phyloP scores from a whole-genome alignment of 2,888 invertebrate species.

The Pristionchus mayeri region DNA sequence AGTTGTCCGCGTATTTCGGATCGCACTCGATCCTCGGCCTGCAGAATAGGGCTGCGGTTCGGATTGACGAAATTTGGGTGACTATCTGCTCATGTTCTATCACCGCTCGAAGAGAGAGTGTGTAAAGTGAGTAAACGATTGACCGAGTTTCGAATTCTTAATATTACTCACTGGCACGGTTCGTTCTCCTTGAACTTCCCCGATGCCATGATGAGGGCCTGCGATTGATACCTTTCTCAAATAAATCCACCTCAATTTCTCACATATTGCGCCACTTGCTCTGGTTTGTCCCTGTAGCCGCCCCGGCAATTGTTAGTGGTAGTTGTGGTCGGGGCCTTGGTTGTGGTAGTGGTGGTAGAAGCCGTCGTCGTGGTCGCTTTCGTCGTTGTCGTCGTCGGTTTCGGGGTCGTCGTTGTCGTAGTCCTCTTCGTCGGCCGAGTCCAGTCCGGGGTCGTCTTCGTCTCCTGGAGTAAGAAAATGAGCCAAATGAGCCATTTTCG shows the following conservation, averaged over 20 bases:
- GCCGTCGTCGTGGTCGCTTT: not conserved
- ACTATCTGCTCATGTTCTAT: not conserved
- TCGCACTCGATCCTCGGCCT: slow-evolving; percentile 2
- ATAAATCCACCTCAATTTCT: too few relatives aligned
- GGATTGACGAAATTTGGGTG: too few relatives aligned
- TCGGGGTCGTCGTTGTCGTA: not conserved
- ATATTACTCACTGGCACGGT: not conserved
- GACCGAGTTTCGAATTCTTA: not conserved
- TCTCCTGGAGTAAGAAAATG: not conserved
- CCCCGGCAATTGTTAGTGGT: too few relatives aligned
- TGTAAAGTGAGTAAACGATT: too few relatives aligned
- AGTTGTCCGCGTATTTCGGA: not conserved
- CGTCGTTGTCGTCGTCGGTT: not conserved
- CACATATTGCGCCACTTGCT: too few relatives aligned
- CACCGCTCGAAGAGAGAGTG: not conserved
- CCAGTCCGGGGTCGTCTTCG: not conserved
- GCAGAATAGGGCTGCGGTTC: too few relatives aligned
- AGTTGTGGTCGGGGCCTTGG: too few relatives aligned
- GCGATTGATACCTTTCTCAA: too few relatives aligned
- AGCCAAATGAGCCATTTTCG: too few relatives aligned
- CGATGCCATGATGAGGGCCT: too few relatives aligned
- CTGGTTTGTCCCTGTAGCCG: too few relatives aligned
- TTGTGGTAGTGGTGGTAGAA: not conserved
- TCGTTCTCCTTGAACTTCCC: not conserved
- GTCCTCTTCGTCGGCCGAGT: not conserved